These are phyloP conservation scores for Drosophila lacteicornis DNA, from an alignment of 1,140 invertebrate genomes.

Conservation along the genomic window DNA sequence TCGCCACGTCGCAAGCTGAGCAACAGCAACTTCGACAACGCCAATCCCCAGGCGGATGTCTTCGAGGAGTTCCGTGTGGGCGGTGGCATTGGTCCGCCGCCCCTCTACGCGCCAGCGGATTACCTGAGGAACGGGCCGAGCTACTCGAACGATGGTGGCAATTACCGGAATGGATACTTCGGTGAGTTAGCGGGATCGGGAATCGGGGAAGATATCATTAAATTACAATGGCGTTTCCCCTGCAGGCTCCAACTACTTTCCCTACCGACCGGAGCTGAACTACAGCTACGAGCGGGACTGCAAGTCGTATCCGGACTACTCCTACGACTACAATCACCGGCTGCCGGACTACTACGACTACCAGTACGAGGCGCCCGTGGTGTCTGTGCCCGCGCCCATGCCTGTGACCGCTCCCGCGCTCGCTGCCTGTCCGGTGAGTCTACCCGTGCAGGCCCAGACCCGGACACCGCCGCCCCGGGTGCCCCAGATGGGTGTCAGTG, in stretches of 20 bases:
- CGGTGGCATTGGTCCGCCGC: constrained; percentile 63
- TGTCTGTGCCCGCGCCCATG: constrained; percentile 12
- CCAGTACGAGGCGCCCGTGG: constrained; percentile 63
- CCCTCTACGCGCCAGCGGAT: constrained; percentile 85
- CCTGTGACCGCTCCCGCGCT: constrained; percentile 2
- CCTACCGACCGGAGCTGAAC: constrained; percentile 80
- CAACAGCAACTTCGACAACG: constrained; percentile 85
- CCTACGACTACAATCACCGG: constrained; percentile 81
- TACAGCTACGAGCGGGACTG: constrained; percentile 80
- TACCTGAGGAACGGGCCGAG: constrained; percentile 84
- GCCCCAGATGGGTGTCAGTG: constrained; percentile 81
- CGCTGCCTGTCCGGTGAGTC: constrained; percentile 6
- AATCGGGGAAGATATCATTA: not conserved
- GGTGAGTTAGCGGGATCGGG: constrained; percentile 51
- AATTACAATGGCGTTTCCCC: no score
- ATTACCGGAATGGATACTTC: constrained; percentile 79
- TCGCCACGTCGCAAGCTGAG: constrained; percentile 89
- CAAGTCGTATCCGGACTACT: constrained; percentile 84
- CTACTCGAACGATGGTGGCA: constrained; percentile 77
- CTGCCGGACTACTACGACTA: constrained; percentile 82
- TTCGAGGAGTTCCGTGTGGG: constrained; percentile 76
- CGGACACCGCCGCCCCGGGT: constrained; percentile 78
- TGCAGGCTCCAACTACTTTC: constrained; percentile 83
- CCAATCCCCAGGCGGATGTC: constrained; percentile 24
- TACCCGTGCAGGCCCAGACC: constrained; percentile 45